Percentiles rank a stretch among this genome's conserved stretches.
These are phyloP conservation scores for Prorops nasuta DNA, from an alignment of 1,140 invertebrate genomes.

Conservation along the genomic window DNA sequence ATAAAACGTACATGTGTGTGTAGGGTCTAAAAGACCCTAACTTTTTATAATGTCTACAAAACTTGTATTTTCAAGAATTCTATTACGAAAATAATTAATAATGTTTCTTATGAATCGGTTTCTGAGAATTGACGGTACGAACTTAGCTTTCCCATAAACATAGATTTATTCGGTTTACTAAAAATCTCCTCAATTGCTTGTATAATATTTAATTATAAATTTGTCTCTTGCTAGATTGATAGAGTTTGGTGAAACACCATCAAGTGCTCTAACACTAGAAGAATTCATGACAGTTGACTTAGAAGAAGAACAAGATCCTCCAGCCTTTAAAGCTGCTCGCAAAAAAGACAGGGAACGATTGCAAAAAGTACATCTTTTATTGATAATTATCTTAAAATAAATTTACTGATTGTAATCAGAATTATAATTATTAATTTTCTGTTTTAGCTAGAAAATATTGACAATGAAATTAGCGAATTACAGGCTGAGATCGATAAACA, in stretches of 20 bases:
- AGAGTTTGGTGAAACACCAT: slow-evolving; percentile 96
- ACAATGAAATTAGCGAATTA: slow-evolving; percentile 65
- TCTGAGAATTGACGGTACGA: too few relatives aligned
- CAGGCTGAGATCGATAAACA: slow-evolving; percentile 75
- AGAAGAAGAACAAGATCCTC: slow-evolving; percentile 95
- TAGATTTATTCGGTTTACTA: background rate
- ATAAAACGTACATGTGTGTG: too few relatives aligned
- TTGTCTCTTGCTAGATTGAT: slow-evolving; percentile 64
- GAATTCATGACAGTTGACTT: slow-evolving; percentile 97
- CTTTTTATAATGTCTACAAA: too few relatives aligned
- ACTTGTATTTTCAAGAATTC: too few relatives aligned
- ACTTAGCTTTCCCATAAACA: too few relatives aligned
- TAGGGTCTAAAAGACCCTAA: too few relatives aligned
- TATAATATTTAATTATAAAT: background rate
- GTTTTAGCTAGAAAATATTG: slow-evolving; percentile 45
- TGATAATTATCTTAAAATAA: slow-evolving; percentile 3
- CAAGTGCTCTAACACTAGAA: slow-evolving; percentile 77
- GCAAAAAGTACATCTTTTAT: slow-evolving; percentile 61
- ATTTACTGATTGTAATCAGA: background rate
- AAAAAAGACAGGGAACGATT: slow-evolving; percentile 82
- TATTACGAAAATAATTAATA: too few relatives aligned
- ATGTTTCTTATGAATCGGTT: too few relatives aligned
- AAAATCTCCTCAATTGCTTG: too few relatives aligned
- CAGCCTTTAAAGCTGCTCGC: slow-evolving; percentile 86
- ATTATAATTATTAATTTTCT: slow-evolving; percentile 3